These are phyloP conservation scores for Microvelia longipes DNA, from an alignment of 1,140 invertebrate species.

Conservation along the genomic window DNA sequence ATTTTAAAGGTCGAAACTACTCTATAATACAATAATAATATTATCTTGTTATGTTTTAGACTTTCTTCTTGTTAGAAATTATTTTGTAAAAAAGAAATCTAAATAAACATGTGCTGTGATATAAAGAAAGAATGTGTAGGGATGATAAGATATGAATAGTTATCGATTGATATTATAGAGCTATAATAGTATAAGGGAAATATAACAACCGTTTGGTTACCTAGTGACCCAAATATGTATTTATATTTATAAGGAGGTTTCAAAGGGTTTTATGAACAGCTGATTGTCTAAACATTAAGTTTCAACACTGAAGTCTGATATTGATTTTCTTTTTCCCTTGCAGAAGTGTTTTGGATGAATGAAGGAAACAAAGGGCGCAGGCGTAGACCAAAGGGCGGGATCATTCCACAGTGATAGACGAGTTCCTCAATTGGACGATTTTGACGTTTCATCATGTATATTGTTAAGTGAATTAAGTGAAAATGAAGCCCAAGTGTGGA, in stretches of 20 bases:
- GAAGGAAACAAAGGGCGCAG: not conserved
- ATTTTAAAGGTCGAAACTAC: no score
- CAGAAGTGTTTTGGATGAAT: not conserved
- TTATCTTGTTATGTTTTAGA: no score
- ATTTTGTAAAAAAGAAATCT: no score
- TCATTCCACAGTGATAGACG: not conserved
- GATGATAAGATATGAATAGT: no score
- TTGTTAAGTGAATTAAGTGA: constrained; percentile 2
- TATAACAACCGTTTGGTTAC: not conserved
- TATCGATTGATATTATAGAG: no score
- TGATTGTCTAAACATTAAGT: not conserved
- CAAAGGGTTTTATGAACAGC: not conserved
- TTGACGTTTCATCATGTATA: not conserved
- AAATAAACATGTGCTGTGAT: no score
- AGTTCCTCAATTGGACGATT: not conserved
- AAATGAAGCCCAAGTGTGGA: not conserved
- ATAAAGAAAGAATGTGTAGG: no score
- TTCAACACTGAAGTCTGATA: not conserved
- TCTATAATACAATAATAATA: no score
- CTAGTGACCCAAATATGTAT: not conserved
- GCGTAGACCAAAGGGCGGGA: not conserved
- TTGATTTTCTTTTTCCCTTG: not conserved
- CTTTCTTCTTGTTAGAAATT: no score
- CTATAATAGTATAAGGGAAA: no score
- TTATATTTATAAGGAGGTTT: not conserved